These are phyloP conservation scores for Tortrix viridana DNA, from an alignment of 2,888 invertebrate genomes.

Conservation along the genomic window DNA sequence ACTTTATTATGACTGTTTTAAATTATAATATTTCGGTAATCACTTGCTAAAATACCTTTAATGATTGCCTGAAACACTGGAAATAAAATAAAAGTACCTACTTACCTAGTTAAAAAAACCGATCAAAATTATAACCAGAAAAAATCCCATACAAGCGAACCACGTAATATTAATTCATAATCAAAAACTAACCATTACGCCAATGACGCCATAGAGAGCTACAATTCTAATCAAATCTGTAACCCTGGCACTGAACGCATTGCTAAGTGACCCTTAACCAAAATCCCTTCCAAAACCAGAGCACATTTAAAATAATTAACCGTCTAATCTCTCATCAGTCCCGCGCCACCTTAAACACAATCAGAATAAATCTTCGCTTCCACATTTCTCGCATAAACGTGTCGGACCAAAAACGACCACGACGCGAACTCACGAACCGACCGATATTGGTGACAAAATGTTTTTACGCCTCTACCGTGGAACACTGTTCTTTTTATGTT, in stretches of 20 bases:
- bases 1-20: too few species aligned
- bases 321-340: constrained; percentile 32
- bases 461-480: constrained; percentile 37
- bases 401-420: constrained; percentile 24
- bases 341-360: constrained; percentile 28
- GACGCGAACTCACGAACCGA: constrained; percentile 32
- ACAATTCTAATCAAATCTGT: too few species aligned
- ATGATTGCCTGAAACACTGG: too few species aligned
- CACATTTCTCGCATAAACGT: constrained; percentile 31
- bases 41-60: too few species aligned
- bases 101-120: too few species aligned
- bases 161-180: too few species aligned
- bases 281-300: not conserved
- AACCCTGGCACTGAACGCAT: not conserved
- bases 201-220: too few species aligned
- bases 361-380: constrained; percentile 37
- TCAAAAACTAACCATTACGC: too few species aligned
- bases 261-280: not conserved
- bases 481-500: constrained; percentile 27
- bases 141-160: too few species aligned
- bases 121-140: too few species aligned
- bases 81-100: too few species aligned
- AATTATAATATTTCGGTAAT: too few species aligned
- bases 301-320: constrained; percentile 38
- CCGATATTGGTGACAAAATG: constrained; percentile 39